Conservation (phyloP, 2,113 vertebrate species). For the Boleophthalmus pectinirostris region DNA sequence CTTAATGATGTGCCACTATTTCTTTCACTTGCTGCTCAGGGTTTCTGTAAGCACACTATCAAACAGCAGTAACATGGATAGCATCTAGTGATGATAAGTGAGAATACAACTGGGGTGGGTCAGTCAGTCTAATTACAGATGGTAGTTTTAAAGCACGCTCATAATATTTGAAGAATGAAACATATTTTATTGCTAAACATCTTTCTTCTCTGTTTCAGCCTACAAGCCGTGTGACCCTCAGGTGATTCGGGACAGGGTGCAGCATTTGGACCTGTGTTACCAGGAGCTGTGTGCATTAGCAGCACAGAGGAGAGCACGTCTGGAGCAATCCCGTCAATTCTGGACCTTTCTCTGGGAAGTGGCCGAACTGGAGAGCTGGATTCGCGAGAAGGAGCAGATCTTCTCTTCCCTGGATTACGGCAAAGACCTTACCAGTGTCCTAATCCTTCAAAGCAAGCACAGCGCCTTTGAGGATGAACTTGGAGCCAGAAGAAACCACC, state of each 20-base stretch:
- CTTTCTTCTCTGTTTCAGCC: constrained; percentile 64
- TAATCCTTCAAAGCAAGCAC: constrained; percentile 90
- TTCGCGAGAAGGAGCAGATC: constrained; percentile 94
- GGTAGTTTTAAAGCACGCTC: background rate
- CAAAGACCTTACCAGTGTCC: constrained; percentile 90
- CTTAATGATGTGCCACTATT: too few relatives aligned
- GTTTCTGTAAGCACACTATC: too few relatives aligned
- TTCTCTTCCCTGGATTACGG: constrained; percentile 92
- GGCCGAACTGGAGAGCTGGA: constrained; percentile 92
- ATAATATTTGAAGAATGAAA: background rate
- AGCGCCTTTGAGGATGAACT: constrained; percentile 92
- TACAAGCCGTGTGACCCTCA: constrained; percentile 96
- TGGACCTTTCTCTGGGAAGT: constrained; percentile 96
- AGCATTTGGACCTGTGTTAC: constrained; percentile 88
- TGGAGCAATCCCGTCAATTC: constrained; percentile 88
- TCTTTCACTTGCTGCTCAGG: too few relatives aligned
- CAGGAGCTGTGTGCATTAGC: constrained; percentile 85
- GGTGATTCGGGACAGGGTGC: constrained; percentile 89
- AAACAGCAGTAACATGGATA: too few relatives aligned
- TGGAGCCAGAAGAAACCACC: constrained; percentile 76
- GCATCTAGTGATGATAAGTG: too few relatives aligned
- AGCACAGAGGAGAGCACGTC: constrained; percentile 77
- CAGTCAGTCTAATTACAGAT: too few relatives aligned
- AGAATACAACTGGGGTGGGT: too few relatives aligned
- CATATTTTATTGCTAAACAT: background rate